A percentile compares a stretch with the other conserved stretches of the same genome.
Evolutionary conservation across 2,113 vertebrate genomes (phyloP).

Genomic region (Eidolon helvum): DNA sequence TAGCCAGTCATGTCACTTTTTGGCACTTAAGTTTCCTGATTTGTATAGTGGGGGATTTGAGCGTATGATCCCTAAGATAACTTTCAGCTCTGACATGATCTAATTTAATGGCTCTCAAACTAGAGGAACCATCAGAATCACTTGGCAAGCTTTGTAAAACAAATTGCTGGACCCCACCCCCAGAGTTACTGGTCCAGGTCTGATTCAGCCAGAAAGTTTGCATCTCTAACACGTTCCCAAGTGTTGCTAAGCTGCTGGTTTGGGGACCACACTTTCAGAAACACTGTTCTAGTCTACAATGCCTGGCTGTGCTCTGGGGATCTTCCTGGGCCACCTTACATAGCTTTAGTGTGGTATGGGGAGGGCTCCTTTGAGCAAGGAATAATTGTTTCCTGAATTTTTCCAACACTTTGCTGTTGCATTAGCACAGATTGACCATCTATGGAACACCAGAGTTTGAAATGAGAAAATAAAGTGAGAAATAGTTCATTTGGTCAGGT

Average conservation of each 20-base stretch:
- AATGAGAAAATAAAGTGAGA: constrained; percentile 26
- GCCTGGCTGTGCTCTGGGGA: neutral
- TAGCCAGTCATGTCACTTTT: neutral
- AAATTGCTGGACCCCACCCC: neutral
- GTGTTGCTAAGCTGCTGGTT: neutral
- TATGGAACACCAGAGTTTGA: neutral
- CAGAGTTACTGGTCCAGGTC: neutral
- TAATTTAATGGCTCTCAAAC: neutral
- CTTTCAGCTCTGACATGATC: neutral
- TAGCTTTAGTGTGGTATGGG: neutral
- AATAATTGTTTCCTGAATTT: constrained; percentile 28
- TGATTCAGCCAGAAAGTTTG: neutral
- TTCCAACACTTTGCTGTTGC: neutral
- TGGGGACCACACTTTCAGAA: neutral
- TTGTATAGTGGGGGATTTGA: neutral
- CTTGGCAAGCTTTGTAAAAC: neutral
- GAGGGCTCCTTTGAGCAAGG: neutral
- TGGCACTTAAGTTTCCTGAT: constrained; percentile 4
- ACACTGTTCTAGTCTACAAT: neutral
- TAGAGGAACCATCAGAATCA: neutral
- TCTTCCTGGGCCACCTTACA: neutral
- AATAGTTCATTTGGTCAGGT: neutral
- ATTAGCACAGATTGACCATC: neutral
- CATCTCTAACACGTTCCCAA: neutral
- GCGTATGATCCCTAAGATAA: neutral